phyloP scores from a whole-genome alignment of 2,888 invertebrate genomes.

The Pheosia tremula region DNA sequence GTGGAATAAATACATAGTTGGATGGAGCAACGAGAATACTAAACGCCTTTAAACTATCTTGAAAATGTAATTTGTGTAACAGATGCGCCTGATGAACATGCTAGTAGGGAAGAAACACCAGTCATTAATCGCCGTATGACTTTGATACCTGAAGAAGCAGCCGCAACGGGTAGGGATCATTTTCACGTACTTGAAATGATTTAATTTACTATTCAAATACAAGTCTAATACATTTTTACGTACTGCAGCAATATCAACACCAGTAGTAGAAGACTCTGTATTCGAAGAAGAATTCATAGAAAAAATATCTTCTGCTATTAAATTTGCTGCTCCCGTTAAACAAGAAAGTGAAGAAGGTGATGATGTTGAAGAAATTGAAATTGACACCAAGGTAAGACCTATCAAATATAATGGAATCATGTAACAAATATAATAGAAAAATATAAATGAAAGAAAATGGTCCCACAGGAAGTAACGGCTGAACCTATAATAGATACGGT shows the following conservation, averaged over 20 bases:
- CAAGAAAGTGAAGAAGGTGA: slow-evolving; percentile 57
- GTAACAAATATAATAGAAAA: slow-evolving; percentile 9
- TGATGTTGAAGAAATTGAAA: slow-evolving; percentile 41
- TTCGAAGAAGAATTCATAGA: slow-evolving; percentile 41
- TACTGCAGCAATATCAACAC: slow-evolving; percentile 46
- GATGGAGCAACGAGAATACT: background rate
- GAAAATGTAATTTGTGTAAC: slow-evolving; percentile 46
- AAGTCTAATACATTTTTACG: slow-evolving; percentile 29
- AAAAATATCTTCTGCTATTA: slow-evolving; percentile 37
- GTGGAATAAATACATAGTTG: background rate
- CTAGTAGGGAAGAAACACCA: slow-evolving; percentile 63
- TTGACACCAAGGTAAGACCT: slow-evolving; percentile 42
- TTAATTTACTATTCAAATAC: slow-evolving; percentile 21
- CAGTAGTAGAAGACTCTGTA: slow-evolving; percentile 39
- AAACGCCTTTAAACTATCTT: slow-evolving; percentile 5
- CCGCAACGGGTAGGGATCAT: slow-evolving; percentile 47
- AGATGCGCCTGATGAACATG: slow-evolving; percentile 62
- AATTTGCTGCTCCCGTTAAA: slow-evolving; percentile 46
- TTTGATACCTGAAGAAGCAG: slow-evolving; percentile 61
- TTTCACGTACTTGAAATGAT: slow-evolving; percentile 10
- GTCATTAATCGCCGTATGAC: slow-evolving; percentile 75
- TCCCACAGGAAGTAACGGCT: slow-evolving; percentile 42
- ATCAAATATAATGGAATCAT: slow-evolving; percentile 9
- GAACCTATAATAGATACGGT: slow-evolving; percentile 36
- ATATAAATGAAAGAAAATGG: slow-evolving; percentile 10